phyloP scores from a whole-genome alignment of 2,797 vertebrate species.

The Sebastes taczanowskii region DNA sequence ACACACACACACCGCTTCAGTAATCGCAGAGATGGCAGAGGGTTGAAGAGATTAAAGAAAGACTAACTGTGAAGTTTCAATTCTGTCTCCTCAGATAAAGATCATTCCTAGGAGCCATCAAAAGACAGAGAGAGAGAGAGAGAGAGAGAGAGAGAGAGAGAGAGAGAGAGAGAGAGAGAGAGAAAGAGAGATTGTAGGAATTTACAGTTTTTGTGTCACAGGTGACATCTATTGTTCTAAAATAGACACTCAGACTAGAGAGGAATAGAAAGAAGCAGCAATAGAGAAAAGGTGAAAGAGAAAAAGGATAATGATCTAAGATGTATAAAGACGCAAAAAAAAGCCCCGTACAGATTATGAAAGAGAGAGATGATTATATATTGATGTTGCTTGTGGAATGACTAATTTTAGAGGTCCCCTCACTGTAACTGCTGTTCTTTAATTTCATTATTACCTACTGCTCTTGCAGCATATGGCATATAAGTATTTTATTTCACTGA shows the following conservation, averaged over 20 bases:
- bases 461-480: conserved; percentile 22
- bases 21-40: conserved; percentile 21
- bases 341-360: neutral
- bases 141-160: neutral
- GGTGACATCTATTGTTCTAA: conserved; percentile 26
- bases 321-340: conserved; percentile 1
- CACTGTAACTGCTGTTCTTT: neutral
- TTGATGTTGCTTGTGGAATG: conserved; percentile 18
- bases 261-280: neutral
- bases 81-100: conserved; percentile 47
- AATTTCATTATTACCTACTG: conserved; percentile 12
- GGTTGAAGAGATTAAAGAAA: conserved; percentile 52
- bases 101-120: conserved; percentile 29
- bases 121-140: neutral
- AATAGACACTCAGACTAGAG: neutral
- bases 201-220: conserved; percentile 13
- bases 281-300: neutral
- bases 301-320: neutral
- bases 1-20: conserved; percentile 20
- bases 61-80: conserved; percentile 46
- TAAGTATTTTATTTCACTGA: conserved; percentile 24
- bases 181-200: neutral
- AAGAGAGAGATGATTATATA: conserved; percentile 23
- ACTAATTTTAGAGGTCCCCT: neutral
- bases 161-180: neutral